Base-by-base conservation (phyloP, 2,797 vertebrate genomes). In the Naso thynnoides region DNA sequence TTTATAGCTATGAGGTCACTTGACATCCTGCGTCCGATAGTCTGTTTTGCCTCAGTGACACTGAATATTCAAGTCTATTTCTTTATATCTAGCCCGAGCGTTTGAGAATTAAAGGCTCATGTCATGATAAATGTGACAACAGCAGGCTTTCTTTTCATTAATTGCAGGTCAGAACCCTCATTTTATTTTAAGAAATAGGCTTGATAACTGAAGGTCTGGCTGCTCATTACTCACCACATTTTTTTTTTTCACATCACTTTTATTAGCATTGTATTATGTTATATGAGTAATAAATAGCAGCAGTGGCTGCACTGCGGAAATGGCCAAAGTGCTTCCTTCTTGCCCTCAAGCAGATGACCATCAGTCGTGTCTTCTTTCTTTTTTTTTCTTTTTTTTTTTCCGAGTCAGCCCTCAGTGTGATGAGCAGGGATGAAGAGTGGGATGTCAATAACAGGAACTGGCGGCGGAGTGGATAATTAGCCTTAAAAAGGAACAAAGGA, bases 391-490 rank as follows among this genome's bases (percentile, higher is more conserved):
- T 16, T 44, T 70, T 86, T 87, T 85, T 88, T 84, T 68, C 68
- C 63, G 73, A 79, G 59, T 70, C 63, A 75, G 67, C 56, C 80
- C 54, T 85, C 55, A 64, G 65, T 27, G 68, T 85, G 87, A 86
- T 86, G 84, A 89, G 82, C 77, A 13, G 63, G 85, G 86, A 87
- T 89, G 87, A 88, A 82, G 84, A 91, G 78, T 85, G 86, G 86
- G 76, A 88, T 80, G 85, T 93, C 90, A 55, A 94, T 93, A 93
- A 90, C 82, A 86, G 87, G 88, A 91, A 90, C 89, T 91, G 74
- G 84, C 82, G 56, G 81, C 64, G 85, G 87, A 90, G 88, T 92
- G 88, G 90, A 91, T 93, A 94, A 94, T 94, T 94, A 93, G 92
- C 88, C 87, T 89, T 91, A 91, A 92, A 92, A 87, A 86, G 84